phyloP scores from a whole-genome alignment of 2,888 invertebrate genomes.

The Aquatica leii region DNA sequence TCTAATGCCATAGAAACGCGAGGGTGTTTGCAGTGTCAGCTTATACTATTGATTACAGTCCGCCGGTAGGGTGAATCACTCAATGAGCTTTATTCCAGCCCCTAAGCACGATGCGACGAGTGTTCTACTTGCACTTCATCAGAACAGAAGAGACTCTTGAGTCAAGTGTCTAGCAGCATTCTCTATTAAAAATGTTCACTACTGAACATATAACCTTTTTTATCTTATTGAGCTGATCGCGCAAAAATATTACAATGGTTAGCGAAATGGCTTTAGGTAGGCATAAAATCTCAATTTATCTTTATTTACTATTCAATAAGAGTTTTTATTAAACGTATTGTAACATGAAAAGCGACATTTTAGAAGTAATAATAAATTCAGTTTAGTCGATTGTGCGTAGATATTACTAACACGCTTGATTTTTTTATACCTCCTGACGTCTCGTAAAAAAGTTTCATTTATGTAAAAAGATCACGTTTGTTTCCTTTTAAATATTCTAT shows the following conservation, averaged over 20 bases:
- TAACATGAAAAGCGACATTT: too few species aligned
- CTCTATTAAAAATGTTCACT: background rate
- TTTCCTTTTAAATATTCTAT: too few species aligned
- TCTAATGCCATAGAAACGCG: slow-evolving; percentile 15
- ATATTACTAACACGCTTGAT: too few species aligned
- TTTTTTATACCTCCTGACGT: too few species aligned
- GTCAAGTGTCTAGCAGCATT: slow-evolving; percentile 12
- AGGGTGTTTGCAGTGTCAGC: slow-evolving; percentile 33
- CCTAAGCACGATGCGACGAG: slow-evolving; percentile 22
- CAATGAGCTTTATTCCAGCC: slow-evolving; percentile 33
- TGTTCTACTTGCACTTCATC: slow-evolving; percentile 26
- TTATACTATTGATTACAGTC: slow-evolving; percentile 30
- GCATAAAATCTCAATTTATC: too few species aligned
- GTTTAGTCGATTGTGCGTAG: too few species aligned
- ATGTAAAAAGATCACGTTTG: too few species aligned
- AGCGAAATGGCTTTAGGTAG: slow-evolving; percentile 11
- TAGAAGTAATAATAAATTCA: too few species aligned
- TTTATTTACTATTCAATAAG: too few species aligned
- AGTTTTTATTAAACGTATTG: too few species aligned
- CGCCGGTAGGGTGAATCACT: slow-evolving; percentile 32
- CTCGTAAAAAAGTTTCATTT: too few species aligned
- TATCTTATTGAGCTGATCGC: slow-evolving; percentile 18
- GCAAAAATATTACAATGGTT: slow-evolving; percentile 22
- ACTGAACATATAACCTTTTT: background rate
- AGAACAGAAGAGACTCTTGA: slow-evolving; percentile 17